phyloP scores from a whole-genome alignment of 1,140 invertebrate species.

The Sinella curviseta region DNA sequence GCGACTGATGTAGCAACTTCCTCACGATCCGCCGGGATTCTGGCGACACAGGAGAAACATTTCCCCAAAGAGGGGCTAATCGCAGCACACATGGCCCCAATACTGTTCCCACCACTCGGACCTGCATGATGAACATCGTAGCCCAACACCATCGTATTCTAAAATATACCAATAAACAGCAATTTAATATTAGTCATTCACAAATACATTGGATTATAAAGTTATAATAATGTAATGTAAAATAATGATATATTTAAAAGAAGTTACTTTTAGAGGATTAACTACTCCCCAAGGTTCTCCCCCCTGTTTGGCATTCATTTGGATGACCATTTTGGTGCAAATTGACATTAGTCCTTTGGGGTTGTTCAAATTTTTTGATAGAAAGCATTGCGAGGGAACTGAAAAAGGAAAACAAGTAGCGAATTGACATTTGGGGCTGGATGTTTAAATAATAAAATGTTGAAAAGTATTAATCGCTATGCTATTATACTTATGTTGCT shows the following conservation, averaged over 20 bases:
- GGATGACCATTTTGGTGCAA: constrained; percentile 49
- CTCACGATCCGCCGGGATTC: constrained; percentile 66
- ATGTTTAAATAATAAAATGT: too few species aligned
- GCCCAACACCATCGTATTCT: constrained; percentile 80
- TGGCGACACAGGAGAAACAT: constrained; percentile 74
- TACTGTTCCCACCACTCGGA: constrained; percentile 56
- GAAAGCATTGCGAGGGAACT: background rate
- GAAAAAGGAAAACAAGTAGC: too few species aligned
- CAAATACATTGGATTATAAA: too few species aligned
- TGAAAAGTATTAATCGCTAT: too few species aligned
- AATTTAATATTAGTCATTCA: too few species aligned
- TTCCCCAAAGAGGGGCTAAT: constrained; percentile 69
- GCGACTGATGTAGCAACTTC: constrained; percentile 70
- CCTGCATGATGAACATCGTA: constrained; percentile 84
- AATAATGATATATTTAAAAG: too few species aligned
- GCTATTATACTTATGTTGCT: too few species aligned
- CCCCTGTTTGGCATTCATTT: constrained; percentile 83
- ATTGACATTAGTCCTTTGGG: background rate
- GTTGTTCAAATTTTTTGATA: background rate
- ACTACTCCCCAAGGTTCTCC: constrained; percentile 77
- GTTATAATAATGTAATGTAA: too few species aligned
- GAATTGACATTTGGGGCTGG: too few species aligned
- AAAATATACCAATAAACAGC: too few species aligned
- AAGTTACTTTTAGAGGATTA: constrained; percentile 63
- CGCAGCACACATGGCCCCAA: constrained; percentile 78